Evolutionary conservation across 2,888 invertebrate genomes (phyloP), one percentile per base, ranked within the genome.

Genomic region (Caenorhabditis doughertyi): DNA sequence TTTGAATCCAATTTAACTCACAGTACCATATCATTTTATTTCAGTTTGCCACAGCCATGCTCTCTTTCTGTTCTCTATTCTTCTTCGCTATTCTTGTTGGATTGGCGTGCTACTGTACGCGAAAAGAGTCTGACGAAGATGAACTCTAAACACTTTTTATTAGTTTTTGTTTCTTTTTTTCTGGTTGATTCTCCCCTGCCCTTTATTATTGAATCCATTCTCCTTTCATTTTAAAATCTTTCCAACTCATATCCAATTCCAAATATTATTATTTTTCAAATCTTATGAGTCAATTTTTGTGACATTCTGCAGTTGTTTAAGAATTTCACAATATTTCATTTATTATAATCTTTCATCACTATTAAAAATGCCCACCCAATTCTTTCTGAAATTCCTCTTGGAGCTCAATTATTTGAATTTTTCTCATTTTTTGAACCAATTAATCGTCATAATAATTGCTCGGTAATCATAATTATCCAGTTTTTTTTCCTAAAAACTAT

Each of bases 81-180:
- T 92, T 92, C 87, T 91, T 92, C 70, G 90, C 92, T 18, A 92
- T 92, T 49, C 88, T 92, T 27, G 92, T 92, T 62, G 92, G 91
- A 9, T 71, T 92, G 51, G 92, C 92, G 8, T 92, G 91, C 73
- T 92, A 92, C 73, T 92, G 92, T 81, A 92, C 91, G 21, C 79
- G 91, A 64, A 92, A 92, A 79, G 91, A 91, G 44, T 84, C 89
- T 0, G 91, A 91, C 39, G 91, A 91, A 60, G 91, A 91, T 60
- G 91, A 91, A 42, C 67, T 88, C 21, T 88, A 70, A 86, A 32
- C 27, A 56, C 21, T 32, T 39, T 32, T 72, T n/a, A n/a, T 13
- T 56, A 42, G 25, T 49, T 11, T 35, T 29, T 47, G n/a, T 13
- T 32, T 39, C 23, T 47, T 47, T 21, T 27, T 35, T 42, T 60